Base-by-base conservation (phyloP, 92 coral and sea anemone genomes). In the Ricordea florida region DNA sequence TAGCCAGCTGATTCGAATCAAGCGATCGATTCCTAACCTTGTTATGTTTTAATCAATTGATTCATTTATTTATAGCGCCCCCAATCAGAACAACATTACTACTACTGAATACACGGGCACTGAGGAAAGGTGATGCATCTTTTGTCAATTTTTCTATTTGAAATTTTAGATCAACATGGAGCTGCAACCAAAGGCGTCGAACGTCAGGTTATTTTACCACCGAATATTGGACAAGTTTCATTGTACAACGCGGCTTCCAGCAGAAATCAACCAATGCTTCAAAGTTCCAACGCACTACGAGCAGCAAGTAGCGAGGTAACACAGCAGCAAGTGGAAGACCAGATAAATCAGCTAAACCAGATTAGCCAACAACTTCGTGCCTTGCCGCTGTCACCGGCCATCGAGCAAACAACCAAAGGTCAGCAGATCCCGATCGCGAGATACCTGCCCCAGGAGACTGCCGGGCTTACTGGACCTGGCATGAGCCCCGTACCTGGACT, bases 291-390 rank as follows among this genome's bases (percentile, higher is more conserved):
- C 35, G 74, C 59, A 2, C 32, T 67, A 2, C 74, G 59, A 8
- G 61, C 32, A 30, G 26, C 29, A 70, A 29, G 16, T 10, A 26
- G 16, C 11, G 66, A 70, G 56, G 37, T 70, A 58, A 38, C 65
- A 14, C 24, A 63, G 11, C 52, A 70, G 30, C 77, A 70, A 22
- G 41, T 70, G 53, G 77, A 70, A 20, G 60, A 70, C 49, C 77
- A 70, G 41, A 55, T 70, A 26, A 27, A 40, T 18, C 77, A 55
- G 29, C 23, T 70, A 21, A 70, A 70, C 53, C 52, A 41, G 52
- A 51, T 70, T 21, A 70, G 50, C n/a, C 77, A 53, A 6, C 66
- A 52, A 31, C 53, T 70, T 26, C 65, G 65, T 1, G 42, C 64
- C 2, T 53, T 55, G 22, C 53, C 77, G 28, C 65, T 51, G 64